Evolutionary conservation across 2,797 vertebrate genomes (phyloP), one percentile per base, ranked within the genome.

Genomic region (Triplophysa bombifrons): DNA sequence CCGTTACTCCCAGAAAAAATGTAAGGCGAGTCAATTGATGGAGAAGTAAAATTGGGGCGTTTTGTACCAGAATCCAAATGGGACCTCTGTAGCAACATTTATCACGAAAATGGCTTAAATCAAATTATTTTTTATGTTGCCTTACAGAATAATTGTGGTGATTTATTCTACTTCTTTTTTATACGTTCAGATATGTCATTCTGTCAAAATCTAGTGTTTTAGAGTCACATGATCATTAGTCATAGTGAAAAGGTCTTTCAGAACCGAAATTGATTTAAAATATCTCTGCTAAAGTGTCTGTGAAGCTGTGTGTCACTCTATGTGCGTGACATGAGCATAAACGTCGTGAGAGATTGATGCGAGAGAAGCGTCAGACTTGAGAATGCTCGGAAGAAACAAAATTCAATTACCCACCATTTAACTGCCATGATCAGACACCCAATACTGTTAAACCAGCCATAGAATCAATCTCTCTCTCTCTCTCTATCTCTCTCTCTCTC

Each of bases 401-500:
- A 80, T 75, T 75, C 41, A 80, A 74, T 80, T 72, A 71, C n/a
- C 44, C 20, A 8, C 30, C 58, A 71, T 76, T 64, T 64, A 65
- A 50, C 61, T 69, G 51, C 58, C 67, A 41, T 34, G 34, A 83
- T 74, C 71, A 78, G 81, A 82, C 71, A 82, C 81, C 66, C 71
- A 69, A 67, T 82, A 46, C 64, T 30, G n/a, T 8, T 68, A 20
- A 73, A 82, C 41, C n/a, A 11, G 64, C 44, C 22, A 14, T 46
- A 58, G 58, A 72, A 50, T 51, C 75, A 50, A n/a, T 74, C 50
- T 46, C 51, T 67, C 20, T 70, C 22, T 71, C 51, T n/a, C 65
- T n/a, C 74, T 27, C 38, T 30, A 53, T n/a, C 74, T 38, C 63
- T 55, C 74, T 41, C 48, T 20, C 74, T 53, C 63, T 4, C 58